Evolutionary conservation across 2,113 vertebrate genomes (phyloP).

Genomic region (Eleginops maclovinus): DNA sequence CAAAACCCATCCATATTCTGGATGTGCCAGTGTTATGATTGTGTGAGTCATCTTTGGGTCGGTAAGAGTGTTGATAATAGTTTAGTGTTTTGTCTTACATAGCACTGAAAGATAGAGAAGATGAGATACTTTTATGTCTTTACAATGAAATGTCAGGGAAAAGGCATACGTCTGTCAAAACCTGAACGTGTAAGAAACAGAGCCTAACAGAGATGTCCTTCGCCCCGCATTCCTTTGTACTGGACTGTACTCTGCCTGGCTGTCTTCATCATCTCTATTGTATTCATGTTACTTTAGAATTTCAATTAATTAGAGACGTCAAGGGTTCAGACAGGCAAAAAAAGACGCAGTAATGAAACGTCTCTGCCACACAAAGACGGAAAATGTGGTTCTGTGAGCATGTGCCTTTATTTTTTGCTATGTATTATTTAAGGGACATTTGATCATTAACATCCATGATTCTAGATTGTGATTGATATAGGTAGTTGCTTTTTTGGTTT

Average conservation of each 20-base stretch:
- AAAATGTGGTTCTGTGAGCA: background rate
- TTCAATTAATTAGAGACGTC: constrained; percentile 39
- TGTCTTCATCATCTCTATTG: constrained; percentile 23
- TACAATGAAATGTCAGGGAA: background rate
- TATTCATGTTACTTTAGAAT: constrained; percentile 17
- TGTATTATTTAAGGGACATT: background rate
- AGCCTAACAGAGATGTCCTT: constrained; percentile 10
- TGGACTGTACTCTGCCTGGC: constrained; percentile 8
- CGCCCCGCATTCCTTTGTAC: constrained; percentile 12
- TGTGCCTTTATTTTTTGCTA: background rate
- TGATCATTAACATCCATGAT: background rate
- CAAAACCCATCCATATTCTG: background rate
- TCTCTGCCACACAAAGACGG: background rate
- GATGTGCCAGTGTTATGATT: background rate
- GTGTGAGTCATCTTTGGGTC: background rate
- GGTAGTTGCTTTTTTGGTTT: constrained; percentile 2
- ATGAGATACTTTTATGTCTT: background rate
- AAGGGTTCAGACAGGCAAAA: constrained; percentile 22
- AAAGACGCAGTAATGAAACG: background rate
- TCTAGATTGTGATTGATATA: background rate
- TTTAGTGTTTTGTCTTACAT: background rate
- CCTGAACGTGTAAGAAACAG: background rate
- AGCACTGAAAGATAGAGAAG: background rate
- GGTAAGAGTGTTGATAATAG: background rate
- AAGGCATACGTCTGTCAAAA: background rate